Conservation (phyloP, 35 echinoderm and acorn worm species). For the Hemicentrotus pulcherrimus region DNA sequence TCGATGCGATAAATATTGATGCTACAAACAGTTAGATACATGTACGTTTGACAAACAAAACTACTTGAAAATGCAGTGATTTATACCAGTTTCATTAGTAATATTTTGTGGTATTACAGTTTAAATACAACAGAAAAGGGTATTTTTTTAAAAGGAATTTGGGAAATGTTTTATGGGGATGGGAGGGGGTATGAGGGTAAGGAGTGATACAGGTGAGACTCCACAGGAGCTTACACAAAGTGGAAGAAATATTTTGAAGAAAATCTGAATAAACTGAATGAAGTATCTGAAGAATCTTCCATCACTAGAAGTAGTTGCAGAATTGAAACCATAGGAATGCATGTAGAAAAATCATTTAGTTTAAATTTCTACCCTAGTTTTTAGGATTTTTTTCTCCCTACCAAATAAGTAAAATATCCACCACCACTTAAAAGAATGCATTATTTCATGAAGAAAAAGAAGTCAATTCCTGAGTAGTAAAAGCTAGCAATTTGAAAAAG, state of each 20-base stretch:
- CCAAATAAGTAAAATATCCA: too few relatives aligned
- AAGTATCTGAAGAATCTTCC: background rate
- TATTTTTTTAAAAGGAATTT: background rate
- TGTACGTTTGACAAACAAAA: background rate
- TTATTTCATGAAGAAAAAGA: too few relatives aligned
- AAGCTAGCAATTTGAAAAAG: too few relatives aligned
- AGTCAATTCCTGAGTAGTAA: too few relatives aligned
- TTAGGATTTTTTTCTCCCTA: too few relatives aligned
- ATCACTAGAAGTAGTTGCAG: background rate
- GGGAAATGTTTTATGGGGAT: background rate
- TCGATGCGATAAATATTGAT: background rate
- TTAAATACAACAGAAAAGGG: background rate
- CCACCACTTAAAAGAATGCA: too few relatives aligned
- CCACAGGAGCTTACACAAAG: background rate
- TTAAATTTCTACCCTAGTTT: too few relatives aligned
- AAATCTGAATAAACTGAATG: background rate
- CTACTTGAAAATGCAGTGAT: background rate
- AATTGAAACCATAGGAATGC: background rate
- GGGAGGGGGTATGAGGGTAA: background rate
- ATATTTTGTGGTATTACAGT: background rate
- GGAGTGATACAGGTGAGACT: background rate
- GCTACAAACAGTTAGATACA: background rate
- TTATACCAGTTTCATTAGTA: background rate
- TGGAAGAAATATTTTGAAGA: background rate
- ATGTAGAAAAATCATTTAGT: background rate